A percentile compares a stretch with the other conserved stretches of the same genome.
Evolutionary conservation across 2,888 invertebrate species (phyloP).

Genomic region (Nemoura dubitans): DNA sequence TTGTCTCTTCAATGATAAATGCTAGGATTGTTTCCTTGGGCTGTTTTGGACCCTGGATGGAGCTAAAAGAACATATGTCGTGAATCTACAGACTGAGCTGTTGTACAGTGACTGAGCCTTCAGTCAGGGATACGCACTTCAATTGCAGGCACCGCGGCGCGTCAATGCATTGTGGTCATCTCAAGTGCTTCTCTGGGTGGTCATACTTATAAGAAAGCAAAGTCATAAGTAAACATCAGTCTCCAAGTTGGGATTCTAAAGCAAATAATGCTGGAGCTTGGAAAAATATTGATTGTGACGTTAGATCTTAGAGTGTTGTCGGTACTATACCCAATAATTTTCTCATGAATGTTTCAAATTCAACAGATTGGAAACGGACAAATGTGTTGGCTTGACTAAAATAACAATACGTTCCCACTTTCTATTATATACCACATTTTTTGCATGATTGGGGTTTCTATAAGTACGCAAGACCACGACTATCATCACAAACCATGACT

Average conservation of each 20-base stretch:
- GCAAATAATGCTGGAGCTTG: background rate
- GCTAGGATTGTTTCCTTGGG: background rate
- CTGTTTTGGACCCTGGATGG: background rate
- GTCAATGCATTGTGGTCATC: conserved; percentile 1
- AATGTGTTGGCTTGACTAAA: no score
- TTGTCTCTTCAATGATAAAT: background rate
- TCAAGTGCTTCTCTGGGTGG: background rate
- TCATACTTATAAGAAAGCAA: background rate
- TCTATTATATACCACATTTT: background rate
- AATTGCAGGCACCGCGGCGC: background rate
- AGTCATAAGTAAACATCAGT: background rate
- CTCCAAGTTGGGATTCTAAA: background rate
- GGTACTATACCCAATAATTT: background rate
- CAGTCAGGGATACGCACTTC: background rate
- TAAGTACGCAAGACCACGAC: background rate
- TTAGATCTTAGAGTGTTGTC: background rate
- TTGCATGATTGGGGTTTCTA: background rate
- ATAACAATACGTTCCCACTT: background rate
- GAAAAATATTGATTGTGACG: background rate
- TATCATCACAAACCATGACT: background rate
- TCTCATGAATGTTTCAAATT: no score
- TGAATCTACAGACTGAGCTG: background rate
- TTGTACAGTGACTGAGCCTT: background rate
- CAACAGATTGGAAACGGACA: no score
- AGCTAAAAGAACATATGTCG: background rate